phyloP scores from a whole-genome alignment of 2,888 invertebrate genomes.

The Myopa tessellatipennis region DNA sequence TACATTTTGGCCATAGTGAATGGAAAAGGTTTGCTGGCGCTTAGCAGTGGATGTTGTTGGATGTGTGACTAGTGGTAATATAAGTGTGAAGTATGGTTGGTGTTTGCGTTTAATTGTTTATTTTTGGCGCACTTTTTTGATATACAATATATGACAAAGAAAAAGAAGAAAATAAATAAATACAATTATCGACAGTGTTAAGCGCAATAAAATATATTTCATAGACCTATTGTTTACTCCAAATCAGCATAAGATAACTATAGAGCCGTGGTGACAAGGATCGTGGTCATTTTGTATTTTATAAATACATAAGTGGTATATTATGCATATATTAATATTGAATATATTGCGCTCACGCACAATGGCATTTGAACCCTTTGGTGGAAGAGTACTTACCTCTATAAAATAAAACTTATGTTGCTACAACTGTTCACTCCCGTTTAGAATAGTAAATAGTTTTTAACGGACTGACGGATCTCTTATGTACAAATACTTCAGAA shows the following conservation, averaged over 20 bases:
- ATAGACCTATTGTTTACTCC: neutral
- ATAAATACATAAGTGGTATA: too few species aligned
- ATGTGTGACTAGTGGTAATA: constrained; percentile 30
- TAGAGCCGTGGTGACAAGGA: too few species aligned
- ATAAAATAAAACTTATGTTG: neutral
- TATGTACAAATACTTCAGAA: too few species aligned
- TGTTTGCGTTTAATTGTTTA: constrained; percentile 28
- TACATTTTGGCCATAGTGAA: constrained; percentile 68
- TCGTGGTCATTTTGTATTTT: too few species aligned
- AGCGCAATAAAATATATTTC: neutral
- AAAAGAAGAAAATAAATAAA: constrained; percentile 30
- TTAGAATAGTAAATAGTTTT: too few species aligned
- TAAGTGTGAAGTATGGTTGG: constrained; percentile 33
- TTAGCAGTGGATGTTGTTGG: constrained; percentile 29
- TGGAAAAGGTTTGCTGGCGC: constrained; percentile 61
- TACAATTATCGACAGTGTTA: constrained; percentile 23
- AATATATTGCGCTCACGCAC: too few species aligned
- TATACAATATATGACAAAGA: constrained; percentile 22
- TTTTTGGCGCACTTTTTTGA: constrained; percentile 26
- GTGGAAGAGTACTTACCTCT: neutral
- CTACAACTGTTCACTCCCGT: neutral
- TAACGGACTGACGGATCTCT: too few species aligned
- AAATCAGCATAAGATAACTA: too few species aligned
- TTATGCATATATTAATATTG: too few species aligned
- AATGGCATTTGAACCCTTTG: too few species aligned